Base-by-base conservation (phyloP, 30 jellyfish, hydroid and myxozoan genomes). In the Aurelia sp. region DNA sequence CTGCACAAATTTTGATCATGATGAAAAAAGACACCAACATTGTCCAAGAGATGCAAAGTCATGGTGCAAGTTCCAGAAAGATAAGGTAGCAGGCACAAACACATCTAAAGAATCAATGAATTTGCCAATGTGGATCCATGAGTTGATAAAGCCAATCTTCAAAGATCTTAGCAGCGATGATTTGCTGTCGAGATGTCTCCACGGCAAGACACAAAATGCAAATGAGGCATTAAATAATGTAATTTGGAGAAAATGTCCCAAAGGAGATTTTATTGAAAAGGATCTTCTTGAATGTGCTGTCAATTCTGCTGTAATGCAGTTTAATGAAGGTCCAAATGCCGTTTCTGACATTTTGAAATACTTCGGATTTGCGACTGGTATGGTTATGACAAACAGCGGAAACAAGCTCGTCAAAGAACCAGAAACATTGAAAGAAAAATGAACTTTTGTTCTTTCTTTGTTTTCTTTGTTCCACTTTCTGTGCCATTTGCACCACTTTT, bases 11-110 rank as follows among this genome's bases (percentile, higher is more conserved):
- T 38, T 3, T 38, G 48, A 38, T 6, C 0, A 38, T 1, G 48
- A 38, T 38, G 86, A 83, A 8, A 78, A 68, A 58, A 78, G 61
- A 70, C 92, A 52, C 40, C n/a, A 59, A 38, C 64, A 30, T 69
- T 83, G 80, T 33, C 92, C 92, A 19, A 70, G 55, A 35, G 86
- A 67, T 15, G 63, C 58, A 17, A 68, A 59, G 2, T 59, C 33
- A 18, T 59, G 33, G 69, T 59, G 69, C 27, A 13, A 59, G 10
- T 59, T 5, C 10, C 33, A 59, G 15, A 8, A 59, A 59, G 69
- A 59, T 59, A 13, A 5, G 27, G 69, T 13, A 59, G 31, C 69
- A 59, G 16, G 16, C 1, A 59, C 27, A 1, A 22, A 59, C 16
- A 59, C 69, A 22, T 12, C 2, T 0, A 5, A 8, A n/a, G 16